phyloP scores from a whole-genome alignment of 2,888 invertebrate species.

The Imbricaverruca yamaguchii region DNA sequence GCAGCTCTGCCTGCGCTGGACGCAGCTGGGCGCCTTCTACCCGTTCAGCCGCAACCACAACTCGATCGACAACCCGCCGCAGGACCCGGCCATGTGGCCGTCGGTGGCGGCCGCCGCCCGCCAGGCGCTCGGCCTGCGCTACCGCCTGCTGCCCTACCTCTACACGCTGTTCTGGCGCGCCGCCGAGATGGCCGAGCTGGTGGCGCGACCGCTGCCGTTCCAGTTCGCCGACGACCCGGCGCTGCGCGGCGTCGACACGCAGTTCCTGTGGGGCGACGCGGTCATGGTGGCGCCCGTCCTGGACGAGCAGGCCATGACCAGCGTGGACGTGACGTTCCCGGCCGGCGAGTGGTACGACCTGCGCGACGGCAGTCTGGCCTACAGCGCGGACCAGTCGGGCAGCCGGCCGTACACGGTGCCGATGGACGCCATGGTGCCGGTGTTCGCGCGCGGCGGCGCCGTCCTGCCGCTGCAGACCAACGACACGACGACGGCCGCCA shows the following conservation, averaged over 20 bases:
- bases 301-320: conserved; percentile 34
- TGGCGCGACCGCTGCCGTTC: conserved; percentile 39
- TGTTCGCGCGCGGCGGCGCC: conserved; percentile 38
- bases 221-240: conserved; percentile 37
- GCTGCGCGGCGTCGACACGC: conserved; percentile 37
- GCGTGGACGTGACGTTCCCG: conserved; percentile 40
- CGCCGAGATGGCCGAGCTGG: conserved; percentile 39
- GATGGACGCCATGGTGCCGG: conserved; percentile 36
- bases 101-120: conserved; percentile 33
- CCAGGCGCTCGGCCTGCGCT: conserved; percentile 37
- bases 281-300: conserved; percentile 40
- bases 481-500: conserved; percentile 34
- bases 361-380: neutral
- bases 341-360: conserved; percentile 37
- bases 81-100: conserved; percentile 31
- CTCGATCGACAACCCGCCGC: conserved; percentile 19
- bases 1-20: conserved; percentile 46
- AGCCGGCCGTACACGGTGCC: conserved; percentile 25
- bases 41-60: conserved; percentile 38
- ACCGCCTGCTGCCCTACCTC: conserved; percentile 46
- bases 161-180: conserved; percentile 44
- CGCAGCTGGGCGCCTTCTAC: conserved; percentile 45
- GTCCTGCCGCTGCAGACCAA: conserved; percentile 39
- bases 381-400: neutral
- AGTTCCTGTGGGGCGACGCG: conserved; percentile 43